Evolutionary conservation across 1,140 invertebrate species (phyloP), one percentile per base, ranked within the genome.

Genomic region (Diprion similis): DNA sequence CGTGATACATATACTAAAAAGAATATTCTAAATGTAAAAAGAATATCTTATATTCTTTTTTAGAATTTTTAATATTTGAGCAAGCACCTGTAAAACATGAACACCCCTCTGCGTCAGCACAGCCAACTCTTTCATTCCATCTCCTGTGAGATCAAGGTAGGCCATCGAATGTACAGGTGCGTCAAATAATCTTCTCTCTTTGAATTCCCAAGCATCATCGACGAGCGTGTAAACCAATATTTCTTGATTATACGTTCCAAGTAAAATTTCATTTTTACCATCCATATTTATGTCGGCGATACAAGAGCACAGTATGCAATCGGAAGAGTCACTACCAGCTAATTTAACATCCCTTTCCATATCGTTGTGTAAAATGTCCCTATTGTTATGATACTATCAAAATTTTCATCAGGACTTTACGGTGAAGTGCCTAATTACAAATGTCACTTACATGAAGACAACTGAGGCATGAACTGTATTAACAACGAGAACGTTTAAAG

Each of bases 261-360:
- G 79, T 10, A 95, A 77, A 75, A 95, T 91, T 87, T 95, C 93
- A 83, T 92, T 91, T 66, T 87, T 78, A 0, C 92, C 92, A 87
- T 95, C 93, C 89, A 94, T 92, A 84, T 94, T 92, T 71, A 95
- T 87, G 81, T 95, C 93, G 2, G 90, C 90, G 46, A 93, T 87
- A 78, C 90, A 91, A 24, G 89, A 89, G 78, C 92, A 91, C 15
- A 91, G 83, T 47, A 90, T 85, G 73, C 89, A 88, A 85, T 92
- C 92, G 73, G 87, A 90, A 6, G 82, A 85, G 77, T 92, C 89
- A 78, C 88, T 91, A 37, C 87, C 86, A 71, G 84, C 88, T 59
- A 93, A 84, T 15, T 85, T 81, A 59, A 88, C 75, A 68, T 88
- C 87, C 68, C 89, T 85, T 19, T 86, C 84, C 70, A 94, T 86